These are phyloP conservation scores for Phrynosoma platyrhinos DNA, from an alignment of 2,113 vertebrate species.

Conservation along the genomic window DNA sequence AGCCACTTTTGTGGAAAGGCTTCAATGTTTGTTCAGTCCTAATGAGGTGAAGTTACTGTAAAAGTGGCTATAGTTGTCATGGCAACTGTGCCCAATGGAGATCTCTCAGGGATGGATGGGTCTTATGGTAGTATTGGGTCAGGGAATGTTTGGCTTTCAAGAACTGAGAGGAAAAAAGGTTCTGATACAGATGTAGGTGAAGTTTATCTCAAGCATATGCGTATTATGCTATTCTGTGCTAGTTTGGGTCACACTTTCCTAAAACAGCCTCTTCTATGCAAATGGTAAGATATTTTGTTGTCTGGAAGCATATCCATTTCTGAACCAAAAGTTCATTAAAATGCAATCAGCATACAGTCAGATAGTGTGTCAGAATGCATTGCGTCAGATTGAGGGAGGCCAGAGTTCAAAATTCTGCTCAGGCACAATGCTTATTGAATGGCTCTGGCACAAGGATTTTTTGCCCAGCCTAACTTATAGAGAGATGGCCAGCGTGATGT, in stretches of 20 bases:
- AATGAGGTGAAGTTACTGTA: slow-evolving; percentile 14
- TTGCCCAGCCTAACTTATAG: too few species aligned
- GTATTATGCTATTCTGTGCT: fast-evolving
- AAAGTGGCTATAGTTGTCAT: slow-evolving; percentile 39
- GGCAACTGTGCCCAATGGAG: slow-evolving; percentile 48
- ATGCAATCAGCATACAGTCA: background rate
- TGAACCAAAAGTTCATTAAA: background rate
- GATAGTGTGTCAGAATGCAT: too few species aligned
- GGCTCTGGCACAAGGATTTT: background rate
- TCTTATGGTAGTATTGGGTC: slow-evolving; percentile 18
- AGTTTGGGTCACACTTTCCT: background rate
- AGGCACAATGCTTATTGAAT: background rate
- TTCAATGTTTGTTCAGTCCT: slow-evolving; percentile 44
- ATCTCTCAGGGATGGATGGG: slow-evolving; percentile 30
- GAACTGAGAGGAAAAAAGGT: slow-evolving; percentile 17
- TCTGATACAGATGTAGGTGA: background rate
- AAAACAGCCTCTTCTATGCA: background rate
- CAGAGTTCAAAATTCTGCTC: background rate
- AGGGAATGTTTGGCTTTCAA: background rate
- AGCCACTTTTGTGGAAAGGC: slow-evolving; percentile 37
- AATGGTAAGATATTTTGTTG: background rate
- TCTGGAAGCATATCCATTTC: background rate
- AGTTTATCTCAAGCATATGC: too few species aligned
- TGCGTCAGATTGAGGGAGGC: background rate
- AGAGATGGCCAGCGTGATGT: too few species aligned